Evolutionary conservation across 2,797 vertebrate genomes (phyloP).

Genomic region (Gymnoscopelus braueri): DNA sequence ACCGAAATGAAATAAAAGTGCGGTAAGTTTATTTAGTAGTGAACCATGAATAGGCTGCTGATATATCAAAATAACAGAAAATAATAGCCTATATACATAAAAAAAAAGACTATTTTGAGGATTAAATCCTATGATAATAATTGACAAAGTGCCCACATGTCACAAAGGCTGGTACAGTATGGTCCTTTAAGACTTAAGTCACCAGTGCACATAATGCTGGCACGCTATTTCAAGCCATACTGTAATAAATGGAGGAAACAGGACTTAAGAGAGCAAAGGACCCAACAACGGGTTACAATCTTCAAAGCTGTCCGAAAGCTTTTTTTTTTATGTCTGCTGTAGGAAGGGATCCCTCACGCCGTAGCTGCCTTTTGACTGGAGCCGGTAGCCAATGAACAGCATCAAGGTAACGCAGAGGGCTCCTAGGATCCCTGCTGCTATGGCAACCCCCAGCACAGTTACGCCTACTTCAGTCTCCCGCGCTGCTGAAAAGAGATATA

Average conservation of each 20-base stretch:
- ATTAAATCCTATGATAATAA: too few species aligned
- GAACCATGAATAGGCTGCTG: too few species aligned
- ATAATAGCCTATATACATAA: too few species aligned
- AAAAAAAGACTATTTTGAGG: too few species aligned
- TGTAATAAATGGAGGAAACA: neutral
- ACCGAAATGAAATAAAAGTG: too few species aligned
- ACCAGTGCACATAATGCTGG: neutral
- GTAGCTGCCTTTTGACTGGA: conserved; percentile 1
- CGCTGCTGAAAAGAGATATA: conserved; percentile 35
- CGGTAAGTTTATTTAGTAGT: too few species aligned
- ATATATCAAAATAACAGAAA: too few species aligned
- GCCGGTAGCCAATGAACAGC: conserved; percentile 53
- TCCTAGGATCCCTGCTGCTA: conserved; percentile 59
- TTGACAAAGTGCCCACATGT: too few species aligned
- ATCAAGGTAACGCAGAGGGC: conserved; percentile 53
- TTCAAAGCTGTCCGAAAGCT: neutral
- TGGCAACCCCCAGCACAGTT: conserved; percentile 48
- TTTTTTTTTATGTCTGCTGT: too few species aligned
- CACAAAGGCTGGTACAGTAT: too few species aligned
- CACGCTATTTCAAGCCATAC: neutral
- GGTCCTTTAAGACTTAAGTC: too few species aligned
- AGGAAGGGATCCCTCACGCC: neutral
- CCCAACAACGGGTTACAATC: neutral
- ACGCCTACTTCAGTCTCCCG: neutral
- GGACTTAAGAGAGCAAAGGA: neutral